These are phyloP conservation scores for Suncus etruscus DNA, from an alignment of 2,113 vertebrate species.

Conservation along the genomic window DNA sequence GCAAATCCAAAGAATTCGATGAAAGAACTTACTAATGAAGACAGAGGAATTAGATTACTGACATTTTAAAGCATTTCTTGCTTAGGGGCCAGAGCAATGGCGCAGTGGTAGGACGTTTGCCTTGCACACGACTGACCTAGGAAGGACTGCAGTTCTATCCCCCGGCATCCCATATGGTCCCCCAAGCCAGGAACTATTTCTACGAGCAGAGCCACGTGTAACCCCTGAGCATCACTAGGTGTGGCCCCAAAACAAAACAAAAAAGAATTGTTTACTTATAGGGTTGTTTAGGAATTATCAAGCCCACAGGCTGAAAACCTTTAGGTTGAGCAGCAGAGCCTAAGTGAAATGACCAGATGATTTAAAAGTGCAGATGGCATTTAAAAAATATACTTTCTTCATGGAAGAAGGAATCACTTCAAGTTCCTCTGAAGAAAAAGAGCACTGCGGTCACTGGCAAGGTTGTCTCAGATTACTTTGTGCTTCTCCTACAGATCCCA, in stretches of 20 bases:
- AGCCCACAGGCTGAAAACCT: conserved; percentile 47
- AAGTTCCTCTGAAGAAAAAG: not conserved
- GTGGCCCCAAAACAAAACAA: no score
- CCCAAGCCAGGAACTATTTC: no score
- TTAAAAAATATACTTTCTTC: not conserved
- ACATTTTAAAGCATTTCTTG: not conserved
- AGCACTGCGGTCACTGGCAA: not conserved
- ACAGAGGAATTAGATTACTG: conserved; percentile 46
- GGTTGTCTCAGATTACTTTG: not conserved
- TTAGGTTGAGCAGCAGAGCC: conserved; percentile 42
- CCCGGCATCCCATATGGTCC: no score
- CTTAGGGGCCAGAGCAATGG: not conserved
- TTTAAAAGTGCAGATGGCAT: not conserved
- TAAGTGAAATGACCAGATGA: not conserved
- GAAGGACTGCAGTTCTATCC: no score
- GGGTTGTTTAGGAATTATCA: not conserved
- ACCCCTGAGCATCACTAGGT: no score
- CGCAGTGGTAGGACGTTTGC: no score
- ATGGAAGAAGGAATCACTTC: not conserved
- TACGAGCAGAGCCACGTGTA: no score
- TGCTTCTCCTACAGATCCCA: not conserved
- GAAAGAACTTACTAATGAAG: conserved; percentile 66
- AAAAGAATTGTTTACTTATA: not conserved
- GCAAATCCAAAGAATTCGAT: conserved; percentile 69
- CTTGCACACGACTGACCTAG: no score